phyloP scores from a whole-genome alignment of 2,113 vertebrate species.

The Falcunculus frontatus region DNA sequence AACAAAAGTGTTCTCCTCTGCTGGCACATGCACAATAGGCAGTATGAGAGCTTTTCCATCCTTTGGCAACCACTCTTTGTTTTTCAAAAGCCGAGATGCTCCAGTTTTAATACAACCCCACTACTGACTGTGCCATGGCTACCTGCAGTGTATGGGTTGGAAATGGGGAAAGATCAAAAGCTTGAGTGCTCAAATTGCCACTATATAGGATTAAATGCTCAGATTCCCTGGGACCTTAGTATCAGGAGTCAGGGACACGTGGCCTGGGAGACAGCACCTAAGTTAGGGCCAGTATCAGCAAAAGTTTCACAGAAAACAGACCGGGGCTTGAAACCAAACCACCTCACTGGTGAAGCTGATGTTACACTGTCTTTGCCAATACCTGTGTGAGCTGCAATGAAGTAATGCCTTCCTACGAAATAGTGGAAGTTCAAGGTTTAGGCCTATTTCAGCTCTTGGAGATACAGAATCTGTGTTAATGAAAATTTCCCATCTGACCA shows the following conservation, averaged over 20 bases:
- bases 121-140: neutral
- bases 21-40: neutral
- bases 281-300: neutral
- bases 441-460: neutral
- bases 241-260: neutral
- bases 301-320: neutral
- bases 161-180: neutral
- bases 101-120: neutral
- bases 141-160: neutral
- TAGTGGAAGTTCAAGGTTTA: neutral
- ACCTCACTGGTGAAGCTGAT: neutral
- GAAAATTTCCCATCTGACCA: neutral
- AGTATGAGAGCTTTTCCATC: neutral
- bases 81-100: neutral
- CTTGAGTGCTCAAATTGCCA: neutral
- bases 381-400: neutral
- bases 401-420: neutral
- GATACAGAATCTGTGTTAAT: neutral
- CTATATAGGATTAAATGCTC: neutral
- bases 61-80: neutral
- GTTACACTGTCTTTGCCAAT: neutral
- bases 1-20: neutral
- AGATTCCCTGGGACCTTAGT: neutral
- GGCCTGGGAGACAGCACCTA: neutral
- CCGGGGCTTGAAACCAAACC: neutral